Percentiles rank a stretch among this genome's conserved stretches.
Conservation (phyloP, 2,113 vertebrate genomes). For the Struthio camelus region DNA sequence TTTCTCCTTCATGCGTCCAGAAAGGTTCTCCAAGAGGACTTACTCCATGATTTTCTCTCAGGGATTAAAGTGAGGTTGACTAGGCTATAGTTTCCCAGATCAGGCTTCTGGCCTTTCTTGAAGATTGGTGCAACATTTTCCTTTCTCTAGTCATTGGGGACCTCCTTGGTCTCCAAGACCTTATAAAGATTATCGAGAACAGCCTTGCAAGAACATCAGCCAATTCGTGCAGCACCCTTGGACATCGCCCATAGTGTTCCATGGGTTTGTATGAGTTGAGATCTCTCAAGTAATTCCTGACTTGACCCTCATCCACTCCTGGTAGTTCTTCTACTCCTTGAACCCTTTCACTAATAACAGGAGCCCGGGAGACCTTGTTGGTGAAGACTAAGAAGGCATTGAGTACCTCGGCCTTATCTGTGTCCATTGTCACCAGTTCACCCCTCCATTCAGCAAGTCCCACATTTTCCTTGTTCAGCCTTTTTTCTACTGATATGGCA, state of each 20-base stretch:
- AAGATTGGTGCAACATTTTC: neutral
- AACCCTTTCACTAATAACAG: neutral
- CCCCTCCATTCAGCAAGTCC: neutral
- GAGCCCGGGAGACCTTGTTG: neutral
- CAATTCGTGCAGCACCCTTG: neutral
- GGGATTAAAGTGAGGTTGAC: no score
- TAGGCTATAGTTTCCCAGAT: no score
- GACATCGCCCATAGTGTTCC: neutral
- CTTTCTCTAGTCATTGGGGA: neutral
- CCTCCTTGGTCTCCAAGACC: neutral
- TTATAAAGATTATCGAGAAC: neutral
- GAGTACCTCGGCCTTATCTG: neutral
- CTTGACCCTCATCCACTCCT: neutral
- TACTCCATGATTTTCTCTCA: no score
- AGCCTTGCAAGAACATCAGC: neutral
- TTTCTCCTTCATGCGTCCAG: no score
- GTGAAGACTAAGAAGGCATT: neutral
- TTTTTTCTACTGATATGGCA: neutral
- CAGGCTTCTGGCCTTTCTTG: neutral
- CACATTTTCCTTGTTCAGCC: neutral
- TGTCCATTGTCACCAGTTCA: neutral
- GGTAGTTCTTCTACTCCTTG: neutral
- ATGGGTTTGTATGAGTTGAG: neutral
- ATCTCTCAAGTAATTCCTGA: neutral
- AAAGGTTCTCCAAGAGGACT: no score